phyloP scores from a whole-genome alignment of 2,888 invertebrate genomes.

The Iselma pallidipennis region DNA sequence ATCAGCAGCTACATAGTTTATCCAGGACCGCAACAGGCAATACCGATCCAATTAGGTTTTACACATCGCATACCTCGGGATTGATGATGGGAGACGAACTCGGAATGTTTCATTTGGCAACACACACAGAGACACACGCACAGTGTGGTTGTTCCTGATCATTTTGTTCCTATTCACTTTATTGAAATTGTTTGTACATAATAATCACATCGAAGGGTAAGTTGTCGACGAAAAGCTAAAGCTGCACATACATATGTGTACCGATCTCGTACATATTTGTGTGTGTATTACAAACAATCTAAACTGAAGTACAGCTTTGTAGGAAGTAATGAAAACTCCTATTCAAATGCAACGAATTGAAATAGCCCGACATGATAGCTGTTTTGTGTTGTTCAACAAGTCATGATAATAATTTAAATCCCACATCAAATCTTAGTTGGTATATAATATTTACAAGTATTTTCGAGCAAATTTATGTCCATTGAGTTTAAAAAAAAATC shows the following conservation, averaged over 20 bases:
- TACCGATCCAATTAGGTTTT: constrained; percentile 40
- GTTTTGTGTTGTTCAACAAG: background rate
- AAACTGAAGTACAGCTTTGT: background rate
- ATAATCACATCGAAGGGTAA: constrained; percentile 14
- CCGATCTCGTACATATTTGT: background rate
- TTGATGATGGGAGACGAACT: constrained; percentile 32
- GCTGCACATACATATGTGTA: background rate
- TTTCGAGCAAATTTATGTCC: background rate
- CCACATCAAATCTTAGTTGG: background rate
- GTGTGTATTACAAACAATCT: background rate
- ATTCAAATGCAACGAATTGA: background rate
- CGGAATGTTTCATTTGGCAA: constrained; percentile 39
- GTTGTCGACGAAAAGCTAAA: background rate
- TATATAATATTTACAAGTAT: background rate
- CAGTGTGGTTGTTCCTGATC: constrained; percentile 30
- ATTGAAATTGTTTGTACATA: constrained; percentile 37
- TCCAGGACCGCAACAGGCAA: constrained; percentile 40
- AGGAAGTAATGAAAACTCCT: background rate
- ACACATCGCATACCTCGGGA: constrained; percentile 40
- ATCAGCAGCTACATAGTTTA: constrained; percentile 41
- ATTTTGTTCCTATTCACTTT: constrained; percentile 31
- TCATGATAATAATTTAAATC: background rate
- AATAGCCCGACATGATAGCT: background rate
- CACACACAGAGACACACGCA: too few relatives aligned
- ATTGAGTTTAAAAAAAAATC: too few relatives aligned